These are phyloP conservation scores for Antigone vipio DNA, from an alignment of 2,113 vertebrate species.

Conservation along the genomic window DNA sequence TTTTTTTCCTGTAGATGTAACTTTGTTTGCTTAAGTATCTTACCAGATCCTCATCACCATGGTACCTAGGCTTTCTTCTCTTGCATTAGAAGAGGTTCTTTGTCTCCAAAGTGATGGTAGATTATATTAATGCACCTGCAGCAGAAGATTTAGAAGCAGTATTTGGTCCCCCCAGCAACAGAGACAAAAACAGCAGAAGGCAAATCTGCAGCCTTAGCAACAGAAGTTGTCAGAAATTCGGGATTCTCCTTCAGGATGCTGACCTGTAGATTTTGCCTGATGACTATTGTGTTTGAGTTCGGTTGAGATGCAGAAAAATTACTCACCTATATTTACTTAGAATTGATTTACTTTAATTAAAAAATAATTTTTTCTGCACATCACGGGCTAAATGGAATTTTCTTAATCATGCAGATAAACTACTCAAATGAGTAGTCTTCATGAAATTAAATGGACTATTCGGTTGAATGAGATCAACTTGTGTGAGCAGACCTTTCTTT, in stretches of 20 bases:
- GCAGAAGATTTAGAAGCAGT: slow-evolving; percentile 38
- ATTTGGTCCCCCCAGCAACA: slow-evolving; percentile 55
- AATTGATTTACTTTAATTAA: not conserved
- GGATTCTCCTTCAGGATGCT: not conserved
- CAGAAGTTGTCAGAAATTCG: slow-evolving; percentile 28
- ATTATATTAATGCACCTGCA: slow-evolving; percentile 54
- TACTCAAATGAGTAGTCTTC: not conserved
- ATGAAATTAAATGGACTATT: not conserved
- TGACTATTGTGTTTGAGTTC: not conserved
- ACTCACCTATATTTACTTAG: not conserved
- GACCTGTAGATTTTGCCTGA: not conserved
- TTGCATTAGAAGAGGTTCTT: slow-evolving; percentile 10
- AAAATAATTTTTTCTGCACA: not conserved
- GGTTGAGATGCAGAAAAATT: not conserved
- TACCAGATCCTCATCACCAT: slow-evolving; percentile 16
- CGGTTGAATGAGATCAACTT: not conserved
- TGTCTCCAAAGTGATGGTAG: slow-evolving; percentile 23
- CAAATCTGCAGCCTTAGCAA: slow-evolving; percentile 52
- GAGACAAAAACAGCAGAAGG: slow-evolving; percentile 32
- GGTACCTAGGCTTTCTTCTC: not conserved
- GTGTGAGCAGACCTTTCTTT: not conserved
- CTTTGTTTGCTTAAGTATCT: not conserved
- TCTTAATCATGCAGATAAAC: not conserved
- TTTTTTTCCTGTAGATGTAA: not conserved
- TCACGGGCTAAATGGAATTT: not conserved